These are phyloP conservation scores for Agrotis segetum DNA, from an alignment of 2,888 invertebrate species.

Conservation along the genomic window DNA sequence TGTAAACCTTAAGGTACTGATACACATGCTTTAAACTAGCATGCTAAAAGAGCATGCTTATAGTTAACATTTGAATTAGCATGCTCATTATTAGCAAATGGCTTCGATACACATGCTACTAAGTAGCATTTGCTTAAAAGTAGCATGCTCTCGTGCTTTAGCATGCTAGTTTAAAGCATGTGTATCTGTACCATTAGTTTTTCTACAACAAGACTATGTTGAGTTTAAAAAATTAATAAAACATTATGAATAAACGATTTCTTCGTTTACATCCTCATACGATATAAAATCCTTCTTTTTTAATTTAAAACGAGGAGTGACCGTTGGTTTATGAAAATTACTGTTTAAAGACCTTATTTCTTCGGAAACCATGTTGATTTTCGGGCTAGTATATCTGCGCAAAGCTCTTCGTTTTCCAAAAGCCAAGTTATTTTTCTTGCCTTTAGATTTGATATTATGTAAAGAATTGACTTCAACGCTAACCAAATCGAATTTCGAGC, in stretches of 20 bases:
- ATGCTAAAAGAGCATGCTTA: too few species aligned
- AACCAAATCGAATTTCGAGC: not conserved
- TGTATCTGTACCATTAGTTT: too few species aligned
- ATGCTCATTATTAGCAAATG: too few species aligned
- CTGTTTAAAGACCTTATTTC: not conserved
- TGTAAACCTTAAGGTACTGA: too few species aligned
- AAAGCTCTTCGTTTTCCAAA: not conserved
- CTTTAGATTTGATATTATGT: slow-evolving; percentile 15
- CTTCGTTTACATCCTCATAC: slow-evolving; percentile 3
- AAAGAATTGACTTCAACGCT: not conserved
- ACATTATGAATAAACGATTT: not conserved
- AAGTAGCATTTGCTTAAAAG: too few species aligned
- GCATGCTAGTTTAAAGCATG: too few species aligned
- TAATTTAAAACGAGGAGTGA: not conserved
- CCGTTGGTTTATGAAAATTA: not conserved
- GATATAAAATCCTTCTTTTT: too few species aligned
- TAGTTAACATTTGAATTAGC: too few species aligned
- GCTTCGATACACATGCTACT: too few species aligned
- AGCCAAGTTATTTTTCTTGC: not conserved
- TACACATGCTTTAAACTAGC: too few species aligned
- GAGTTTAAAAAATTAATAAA: not conserved
- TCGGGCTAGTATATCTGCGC: not conserved
- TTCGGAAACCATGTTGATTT: not conserved
- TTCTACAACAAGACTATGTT: not conserved
- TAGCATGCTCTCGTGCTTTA: too few species aligned